phyloP scores from a whole-genome alignment of 2,113 vertebrate genomes.

The Pheucticus melanocephalus region DNA sequence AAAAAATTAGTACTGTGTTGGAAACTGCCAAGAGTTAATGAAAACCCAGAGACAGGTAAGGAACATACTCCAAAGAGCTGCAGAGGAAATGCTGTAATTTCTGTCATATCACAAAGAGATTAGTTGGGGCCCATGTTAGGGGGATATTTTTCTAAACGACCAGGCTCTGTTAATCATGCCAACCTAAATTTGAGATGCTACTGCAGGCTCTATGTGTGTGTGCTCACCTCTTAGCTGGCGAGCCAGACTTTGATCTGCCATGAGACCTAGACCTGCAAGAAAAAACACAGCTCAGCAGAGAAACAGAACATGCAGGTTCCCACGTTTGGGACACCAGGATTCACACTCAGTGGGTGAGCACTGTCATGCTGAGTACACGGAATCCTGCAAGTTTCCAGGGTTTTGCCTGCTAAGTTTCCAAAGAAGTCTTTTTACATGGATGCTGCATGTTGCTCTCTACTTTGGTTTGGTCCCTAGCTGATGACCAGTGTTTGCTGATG shows the following conservation, averaged over 20 bases:
- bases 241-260: conserved; percentile 64
- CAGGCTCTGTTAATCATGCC: background rate
- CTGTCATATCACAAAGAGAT: background rate
- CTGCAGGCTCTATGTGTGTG: background rate
- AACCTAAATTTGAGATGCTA: background rate
- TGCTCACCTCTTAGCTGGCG: conserved; percentile 43
- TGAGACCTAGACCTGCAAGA: conserved; percentile 56
- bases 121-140: background rate
- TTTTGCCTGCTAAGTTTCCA: background rate
- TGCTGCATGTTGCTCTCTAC: background rate
- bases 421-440: background rate
- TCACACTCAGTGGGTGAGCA: background rate
- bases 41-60: background rate
- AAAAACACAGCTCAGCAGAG: background rate
- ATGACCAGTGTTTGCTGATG: background rate
- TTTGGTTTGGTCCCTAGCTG: background rate
- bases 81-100: background rate
- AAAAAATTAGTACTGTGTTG: background rate
- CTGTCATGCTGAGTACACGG: background rate
- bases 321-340: background rate
- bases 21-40: background rate
- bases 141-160: background rate
- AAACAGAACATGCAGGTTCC: background rate
- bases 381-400: background rate
- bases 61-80: background rate